These are phyloP conservation scores for Lucifuga dentata DNA, from an alignment of 2,113 vertebrate genomes.

Conservation along the genomic window DNA sequence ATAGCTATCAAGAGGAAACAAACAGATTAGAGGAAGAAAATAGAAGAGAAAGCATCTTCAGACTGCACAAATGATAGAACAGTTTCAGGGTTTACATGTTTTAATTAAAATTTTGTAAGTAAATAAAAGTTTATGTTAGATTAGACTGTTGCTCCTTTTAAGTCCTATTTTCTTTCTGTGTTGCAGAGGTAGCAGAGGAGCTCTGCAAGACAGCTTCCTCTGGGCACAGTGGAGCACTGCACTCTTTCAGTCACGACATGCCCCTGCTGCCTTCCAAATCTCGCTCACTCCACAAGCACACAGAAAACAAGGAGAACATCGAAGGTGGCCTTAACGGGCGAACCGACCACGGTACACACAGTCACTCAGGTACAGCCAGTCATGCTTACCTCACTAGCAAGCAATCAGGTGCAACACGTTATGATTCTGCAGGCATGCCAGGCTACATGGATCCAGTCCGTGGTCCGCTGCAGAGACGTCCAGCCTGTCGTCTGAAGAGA, in stretches of 20 bases:
- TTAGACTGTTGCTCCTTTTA: neutral
- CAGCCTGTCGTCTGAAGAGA: slow-evolving; percentile 71
- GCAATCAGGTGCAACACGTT: slow-evolving; percentile 28
- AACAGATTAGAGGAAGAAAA: neutral
- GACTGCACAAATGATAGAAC: no score
- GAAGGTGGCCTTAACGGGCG: slow-evolving; percentile 88
- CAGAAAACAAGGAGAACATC: slow-evolving; percentile 98
- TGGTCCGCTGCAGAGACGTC: slow-evolving; percentile 63
- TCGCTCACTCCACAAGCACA: slow-evolving; percentile 91
- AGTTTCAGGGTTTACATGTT: no score
- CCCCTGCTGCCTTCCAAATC: slow-evolving; percentile 95
- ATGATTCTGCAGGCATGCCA: slow-evolving; percentile 66
- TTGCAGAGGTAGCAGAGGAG: slow-evolving; percentile 95
- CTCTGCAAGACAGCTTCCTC: slow-evolving; percentile 92
- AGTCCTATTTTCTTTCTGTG: neutral
- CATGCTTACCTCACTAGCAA: slow-evolving; percentile 38
- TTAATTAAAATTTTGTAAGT: neutral
- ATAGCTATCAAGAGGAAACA: neutral
- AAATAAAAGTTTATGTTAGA: neutral
- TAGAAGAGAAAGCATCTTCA: no score
- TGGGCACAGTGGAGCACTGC: slow-evolving; percentile 85
- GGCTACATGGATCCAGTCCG: slow-evolving; percentile 3
- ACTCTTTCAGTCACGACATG: slow-evolving; percentile 85
- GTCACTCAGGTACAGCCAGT: slow-evolving; percentile 79
- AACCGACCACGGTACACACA: slow-evolving; percentile 71